phyloP scores from a whole-genome alignment of 2,113 vertebrate species.

The Varanus komodoensis region DNA sequence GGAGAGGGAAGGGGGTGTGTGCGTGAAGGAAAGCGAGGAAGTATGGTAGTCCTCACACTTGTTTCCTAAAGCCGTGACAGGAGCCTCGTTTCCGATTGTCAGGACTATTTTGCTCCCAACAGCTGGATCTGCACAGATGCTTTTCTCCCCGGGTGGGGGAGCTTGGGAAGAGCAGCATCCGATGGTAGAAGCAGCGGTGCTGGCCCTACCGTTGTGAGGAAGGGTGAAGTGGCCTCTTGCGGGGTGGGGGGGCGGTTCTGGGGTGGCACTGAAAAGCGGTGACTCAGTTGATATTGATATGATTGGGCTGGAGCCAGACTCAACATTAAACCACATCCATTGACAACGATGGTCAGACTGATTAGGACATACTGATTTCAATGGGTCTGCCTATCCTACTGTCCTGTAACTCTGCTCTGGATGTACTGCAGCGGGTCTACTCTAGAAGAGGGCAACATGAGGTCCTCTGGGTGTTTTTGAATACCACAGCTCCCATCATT shows the following conservation, averaged over 20 bases:
- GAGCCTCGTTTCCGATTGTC: background rate
- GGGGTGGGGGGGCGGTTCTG: too few species aligned
- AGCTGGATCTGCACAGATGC: background rate
- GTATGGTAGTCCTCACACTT: too few species aligned
- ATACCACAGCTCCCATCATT: too few species aligned
- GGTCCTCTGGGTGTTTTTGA: too few species aligned
- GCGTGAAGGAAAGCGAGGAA: background rate
- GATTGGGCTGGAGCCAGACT: background rate
- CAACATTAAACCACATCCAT: too few species aligned
- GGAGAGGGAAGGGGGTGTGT: accelerated
- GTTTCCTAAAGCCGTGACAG: background rate
- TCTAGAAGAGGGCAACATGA: too few species aligned
- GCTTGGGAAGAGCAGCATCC: background rate
- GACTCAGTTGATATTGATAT: background rate
- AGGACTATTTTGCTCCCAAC: background rate
- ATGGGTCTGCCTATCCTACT: too few species aligned
- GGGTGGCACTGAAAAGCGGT: background rate
- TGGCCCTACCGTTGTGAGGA: background rate
- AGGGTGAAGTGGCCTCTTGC: background rate
- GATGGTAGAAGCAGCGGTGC: background rate
- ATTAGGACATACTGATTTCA: too few species aligned
- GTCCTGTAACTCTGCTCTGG: too few species aligned
- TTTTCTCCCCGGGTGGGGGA: background rate
- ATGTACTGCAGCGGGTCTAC: too few species aligned
- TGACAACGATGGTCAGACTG: too few species aligned